Evolutionary conservation across 2,113 vertebrate genomes (phyloP).

Genomic region (Talpa occidentalis): DNA sequence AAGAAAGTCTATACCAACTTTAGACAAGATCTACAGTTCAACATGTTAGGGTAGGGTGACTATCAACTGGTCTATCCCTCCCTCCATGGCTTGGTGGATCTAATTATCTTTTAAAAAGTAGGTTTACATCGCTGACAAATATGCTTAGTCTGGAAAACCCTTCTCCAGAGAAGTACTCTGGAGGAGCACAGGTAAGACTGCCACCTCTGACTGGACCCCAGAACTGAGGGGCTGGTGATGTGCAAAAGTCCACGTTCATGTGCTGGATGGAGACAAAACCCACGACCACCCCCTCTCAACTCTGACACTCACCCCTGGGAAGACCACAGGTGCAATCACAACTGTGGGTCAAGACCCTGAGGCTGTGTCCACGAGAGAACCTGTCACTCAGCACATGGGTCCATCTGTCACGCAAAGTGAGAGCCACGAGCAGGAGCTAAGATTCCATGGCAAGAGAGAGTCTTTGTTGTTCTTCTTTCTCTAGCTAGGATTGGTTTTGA

Average conservation of each 20-base stretch:
- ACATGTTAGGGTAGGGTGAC: neutral
- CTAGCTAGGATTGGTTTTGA: neutral
- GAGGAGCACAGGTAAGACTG: neutral
- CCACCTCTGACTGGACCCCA: neutral
- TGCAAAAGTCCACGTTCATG: accelerated
- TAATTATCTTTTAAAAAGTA: neutral
- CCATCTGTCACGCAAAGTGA: neutral
- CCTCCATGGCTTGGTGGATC: neutral
- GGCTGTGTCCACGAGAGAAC: neutral
- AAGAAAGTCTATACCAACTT: too few relatives aligned
- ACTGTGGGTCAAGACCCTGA: neutral
- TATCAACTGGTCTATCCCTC: neutral
- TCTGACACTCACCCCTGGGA: neutral
- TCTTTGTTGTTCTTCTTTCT: neutral
- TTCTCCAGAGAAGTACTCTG: neutral
- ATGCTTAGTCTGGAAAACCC: neutral
- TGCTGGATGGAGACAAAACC: neutral
- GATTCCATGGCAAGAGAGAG: neutral
- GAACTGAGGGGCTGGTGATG: neutral
- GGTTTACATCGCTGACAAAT: neutral
- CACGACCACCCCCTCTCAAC: neutral
- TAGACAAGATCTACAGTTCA: neutral
- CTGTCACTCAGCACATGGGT: accelerated
- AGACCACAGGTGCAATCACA: neutral
- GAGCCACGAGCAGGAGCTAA: neutral